phyloP scores from a whole-genome alignment of 2,113 vertebrate genomes.

The Regulus satrapa region DNA sequence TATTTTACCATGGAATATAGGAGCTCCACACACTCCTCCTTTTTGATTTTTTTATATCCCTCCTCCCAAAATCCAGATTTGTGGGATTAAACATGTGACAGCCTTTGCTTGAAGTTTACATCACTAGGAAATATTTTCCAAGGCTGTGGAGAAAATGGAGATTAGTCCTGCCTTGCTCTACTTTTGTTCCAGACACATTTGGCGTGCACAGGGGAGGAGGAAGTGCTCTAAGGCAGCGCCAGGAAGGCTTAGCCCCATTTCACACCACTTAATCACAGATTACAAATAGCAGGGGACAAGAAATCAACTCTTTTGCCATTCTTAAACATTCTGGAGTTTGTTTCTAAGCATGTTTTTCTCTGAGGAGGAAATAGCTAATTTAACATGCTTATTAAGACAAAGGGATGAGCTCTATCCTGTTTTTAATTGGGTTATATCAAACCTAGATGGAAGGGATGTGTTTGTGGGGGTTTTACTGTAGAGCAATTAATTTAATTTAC shows the following conservation, averaged over 20 bases:
- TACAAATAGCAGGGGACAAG: slow-evolving; percentile 29
- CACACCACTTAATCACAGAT: slow-evolving; percentile 43
- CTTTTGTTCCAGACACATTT: slow-evolving; percentile 23
- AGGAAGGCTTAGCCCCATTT: slow-evolving; percentile 36
- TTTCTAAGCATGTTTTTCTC: not conserved
- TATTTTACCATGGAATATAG: not conserved
- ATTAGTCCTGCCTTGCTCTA: not conserved
- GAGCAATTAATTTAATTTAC: not conserved
- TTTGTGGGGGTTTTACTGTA: not conserved
- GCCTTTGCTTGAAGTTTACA: slow-evolving; percentile 1
- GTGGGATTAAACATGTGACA: not conserved
- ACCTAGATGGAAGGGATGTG: not conserved
- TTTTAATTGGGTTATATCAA: not conserved
- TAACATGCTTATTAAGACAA: slow-evolving; percentile 8
- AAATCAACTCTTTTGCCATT: not conserved
- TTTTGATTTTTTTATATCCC: not conserved
- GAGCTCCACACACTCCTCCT: not conserved
- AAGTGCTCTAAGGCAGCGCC: not conserved
- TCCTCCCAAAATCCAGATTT: not conserved
- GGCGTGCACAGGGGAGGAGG: not conserved
- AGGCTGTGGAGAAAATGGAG: slow-evolving; percentile 8
- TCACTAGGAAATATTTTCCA: not conserved
- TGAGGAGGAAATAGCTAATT: not conserved
- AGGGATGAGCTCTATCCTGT: not conserved
- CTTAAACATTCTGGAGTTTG: not conserved